phyloP scores from a whole-genome alignment of 2,113 vertebrate species.

The Gopherus flavomarginatus region DNA sequence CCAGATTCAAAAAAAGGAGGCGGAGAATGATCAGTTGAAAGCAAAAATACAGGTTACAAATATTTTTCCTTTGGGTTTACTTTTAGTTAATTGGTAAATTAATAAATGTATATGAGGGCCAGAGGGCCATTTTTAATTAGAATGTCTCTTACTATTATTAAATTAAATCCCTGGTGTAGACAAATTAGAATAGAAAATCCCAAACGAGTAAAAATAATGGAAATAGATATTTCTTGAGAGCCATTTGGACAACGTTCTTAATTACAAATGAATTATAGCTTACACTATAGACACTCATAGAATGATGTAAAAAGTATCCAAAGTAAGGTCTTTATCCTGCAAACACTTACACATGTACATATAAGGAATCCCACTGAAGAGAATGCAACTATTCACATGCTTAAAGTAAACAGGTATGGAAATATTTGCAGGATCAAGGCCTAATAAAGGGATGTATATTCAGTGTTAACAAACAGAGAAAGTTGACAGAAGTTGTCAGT shows the following conservation, averaged over 20 bases:
- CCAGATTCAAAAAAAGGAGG: constrained; percentile 87
- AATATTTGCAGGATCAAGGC: background rate
- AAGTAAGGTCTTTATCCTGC: background rate
- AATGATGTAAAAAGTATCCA: background rate
- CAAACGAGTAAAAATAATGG: background rate
- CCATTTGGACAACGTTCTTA: background rate
- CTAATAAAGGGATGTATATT: background rate
- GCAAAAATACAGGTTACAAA: constrained; percentile 82
- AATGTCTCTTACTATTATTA: background rate
- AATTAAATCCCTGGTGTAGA: background rate
- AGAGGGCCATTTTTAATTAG: background rate
- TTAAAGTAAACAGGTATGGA: background rate
- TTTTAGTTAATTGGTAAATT: constrained; percentile 24
- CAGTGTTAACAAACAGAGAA: background rate
- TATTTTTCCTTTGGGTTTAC: background rate
- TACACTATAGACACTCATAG: background rate
- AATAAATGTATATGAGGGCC: background rate
- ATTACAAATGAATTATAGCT: background rate
- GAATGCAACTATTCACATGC: background rate
- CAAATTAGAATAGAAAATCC: background rate
- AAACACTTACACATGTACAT: background rate
- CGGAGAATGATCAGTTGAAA: constrained; percentile 85
- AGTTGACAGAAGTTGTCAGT: background rate
- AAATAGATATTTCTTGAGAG: background rate
- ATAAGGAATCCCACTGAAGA: background rate